Conservation (phyloP, 37 sponge, comb jelly and placozoan genomes). For the Bolinopsis microptera region DNA sequence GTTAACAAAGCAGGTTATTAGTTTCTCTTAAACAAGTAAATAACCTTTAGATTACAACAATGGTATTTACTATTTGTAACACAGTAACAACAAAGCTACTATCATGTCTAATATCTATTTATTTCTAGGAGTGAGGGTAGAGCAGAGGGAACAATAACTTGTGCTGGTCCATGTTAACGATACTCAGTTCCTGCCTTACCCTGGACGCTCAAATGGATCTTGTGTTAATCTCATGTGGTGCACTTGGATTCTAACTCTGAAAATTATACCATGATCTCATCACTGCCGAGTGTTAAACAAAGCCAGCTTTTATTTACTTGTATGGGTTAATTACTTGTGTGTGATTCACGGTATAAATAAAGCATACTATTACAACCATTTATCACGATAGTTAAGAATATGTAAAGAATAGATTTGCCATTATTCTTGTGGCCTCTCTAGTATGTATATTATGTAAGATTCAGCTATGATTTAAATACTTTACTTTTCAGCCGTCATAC, state of each 20-base stretch:
- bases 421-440: too few species aligned
- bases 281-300: not conserved
- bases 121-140: slow-evolving; percentile 37
- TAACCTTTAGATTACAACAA: too few species aligned
- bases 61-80: too few species aligned
- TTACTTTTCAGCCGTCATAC: not conserved
- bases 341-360: too few species aligned
- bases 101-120: not conserved
- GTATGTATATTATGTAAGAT: too few species aligned
- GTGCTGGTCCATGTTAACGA: not conserved
- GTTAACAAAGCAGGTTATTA: not conserved
- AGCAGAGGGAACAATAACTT: not conserved
- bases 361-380: too few species aligned
- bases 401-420: too few species aligned
- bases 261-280: slow-evolving; percentile 1
- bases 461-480: too few species aligned
- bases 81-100: not conserved
- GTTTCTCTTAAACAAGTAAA: too few species aligned
- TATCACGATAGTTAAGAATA: too few species aligned
- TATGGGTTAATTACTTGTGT: too few species aligned
- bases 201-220: slow-evolving; percentile 15
- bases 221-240: slow-evolving; percentile 27
- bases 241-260: not conserved
- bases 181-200: not conserved
- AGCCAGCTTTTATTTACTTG: too few species aligned